phyloP scores from a whole-genome alignment of 2,888 invertebrate genomes.

The Tetragnatha montana region DNA sequence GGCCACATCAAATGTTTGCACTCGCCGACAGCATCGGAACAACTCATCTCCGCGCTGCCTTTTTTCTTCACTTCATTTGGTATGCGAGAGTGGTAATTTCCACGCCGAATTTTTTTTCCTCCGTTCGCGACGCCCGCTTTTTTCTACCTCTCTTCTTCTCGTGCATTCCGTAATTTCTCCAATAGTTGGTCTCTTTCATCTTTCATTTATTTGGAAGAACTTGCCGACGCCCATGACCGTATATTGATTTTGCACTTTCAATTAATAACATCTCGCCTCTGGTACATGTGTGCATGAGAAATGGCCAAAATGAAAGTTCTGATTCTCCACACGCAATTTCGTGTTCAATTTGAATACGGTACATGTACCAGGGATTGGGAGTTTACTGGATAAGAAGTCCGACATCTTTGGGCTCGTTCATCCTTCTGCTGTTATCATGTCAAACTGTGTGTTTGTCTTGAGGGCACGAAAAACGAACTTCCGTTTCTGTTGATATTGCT shows the following conservation, averaged over 20 bases:
- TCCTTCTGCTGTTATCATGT: no score
- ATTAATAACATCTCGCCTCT: slow-evolving; percentile 32
- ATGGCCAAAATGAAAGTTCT: slow-evolving; percentile 45
- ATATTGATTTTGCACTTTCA: slow-evolving; percentile 56
- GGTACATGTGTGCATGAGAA: slow-evolving; percentile 23
- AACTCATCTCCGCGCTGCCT: neutral
- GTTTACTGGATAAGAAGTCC: neutral
- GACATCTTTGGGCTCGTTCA: slow-evolving; percentile 37
- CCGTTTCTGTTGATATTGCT: no score
- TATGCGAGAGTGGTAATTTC: slow-evolving; percentile 46
- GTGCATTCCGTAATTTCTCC: neutral
- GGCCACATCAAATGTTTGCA: slow-evolving; percentile 41
- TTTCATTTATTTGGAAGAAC: slow-evolving; percentile 40
- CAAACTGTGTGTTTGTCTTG: no score
- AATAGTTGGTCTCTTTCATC: slow-evolving; percentile 6
- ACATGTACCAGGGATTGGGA: neutral
- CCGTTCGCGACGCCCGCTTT: neutral
- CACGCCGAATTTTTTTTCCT: slow-evolving; percentile 7
- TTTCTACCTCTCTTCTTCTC: slow-evolving; percentile 1
- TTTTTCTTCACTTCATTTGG: slow-evolving; percentile 15
- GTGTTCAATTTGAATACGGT: slow-evolving; percentile 44
- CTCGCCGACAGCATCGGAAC: slow-evolving; percentile 20
- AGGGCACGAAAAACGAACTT: no score
- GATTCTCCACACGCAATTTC: slow-evolving; percentile 45
- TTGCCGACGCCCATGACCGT: slow-evolving; percentile 38